phyloP scores from a whole-genome alignment of 35 echinoderm and acorn worm genomes.

The Ptychodera flava region DNA sequence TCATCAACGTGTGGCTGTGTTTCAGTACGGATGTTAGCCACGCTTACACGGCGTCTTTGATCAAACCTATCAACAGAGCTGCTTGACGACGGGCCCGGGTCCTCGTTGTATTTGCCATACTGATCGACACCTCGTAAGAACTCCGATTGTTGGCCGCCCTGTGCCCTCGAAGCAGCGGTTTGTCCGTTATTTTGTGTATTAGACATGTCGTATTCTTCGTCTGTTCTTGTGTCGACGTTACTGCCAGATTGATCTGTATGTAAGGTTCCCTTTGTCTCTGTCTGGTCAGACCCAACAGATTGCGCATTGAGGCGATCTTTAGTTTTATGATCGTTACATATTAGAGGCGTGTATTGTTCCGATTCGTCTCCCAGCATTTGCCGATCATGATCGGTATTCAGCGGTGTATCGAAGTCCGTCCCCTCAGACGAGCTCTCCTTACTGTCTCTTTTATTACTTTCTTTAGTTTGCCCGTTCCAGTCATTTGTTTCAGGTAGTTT shows the following conservation, averaged over 20 bases:
- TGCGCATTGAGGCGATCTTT: not conserved
- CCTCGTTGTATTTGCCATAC: too few species aligned
- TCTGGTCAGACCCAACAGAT: not conserved
- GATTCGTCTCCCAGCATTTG: not conserved
- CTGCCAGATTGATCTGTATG: not conserved
- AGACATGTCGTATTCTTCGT: not conserved
- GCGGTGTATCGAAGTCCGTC: not conserved
- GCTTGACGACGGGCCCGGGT: too few species aligned
- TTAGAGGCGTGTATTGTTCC: not conserved
- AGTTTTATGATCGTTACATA: not conserved
- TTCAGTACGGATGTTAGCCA: not conserved
- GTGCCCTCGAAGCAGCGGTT: too few species aligned
- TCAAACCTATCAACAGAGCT: too few species aligned
- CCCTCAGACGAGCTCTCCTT: not conserved
- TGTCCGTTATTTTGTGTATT: not conserved
- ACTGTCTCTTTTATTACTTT: not conserved
- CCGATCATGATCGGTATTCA: not conserved
- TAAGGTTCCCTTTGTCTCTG: not conserved
- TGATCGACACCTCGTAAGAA: too few species aligned
- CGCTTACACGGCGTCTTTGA: not conserved
- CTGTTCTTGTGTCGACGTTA: not conserved
- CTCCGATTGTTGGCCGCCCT: too few species aligned
- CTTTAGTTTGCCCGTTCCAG: not conserved
- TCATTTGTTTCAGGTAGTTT: not conserved
- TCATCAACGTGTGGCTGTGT: not conserved